phyloP scores from a whole-genome alignment of 1,140 invertebrate species.

The Drosophila orosa region DNA sequence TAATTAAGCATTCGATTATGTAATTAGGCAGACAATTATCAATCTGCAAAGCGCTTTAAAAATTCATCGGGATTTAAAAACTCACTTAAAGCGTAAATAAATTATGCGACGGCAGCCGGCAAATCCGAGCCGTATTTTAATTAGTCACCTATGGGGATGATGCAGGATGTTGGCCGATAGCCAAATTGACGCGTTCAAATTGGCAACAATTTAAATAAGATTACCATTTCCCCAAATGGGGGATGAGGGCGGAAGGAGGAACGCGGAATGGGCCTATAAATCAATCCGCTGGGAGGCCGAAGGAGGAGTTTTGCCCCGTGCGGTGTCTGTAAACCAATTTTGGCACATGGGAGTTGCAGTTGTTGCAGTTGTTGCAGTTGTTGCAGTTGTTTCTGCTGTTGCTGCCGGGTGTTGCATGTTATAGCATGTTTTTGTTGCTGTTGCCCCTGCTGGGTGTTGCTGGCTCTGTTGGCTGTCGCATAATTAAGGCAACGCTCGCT shows the following conservation, averaged over 20 bases:
- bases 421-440: slow-evolving; percentile 7
- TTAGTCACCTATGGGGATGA: slow-evolving; percentile 18
- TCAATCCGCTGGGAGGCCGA: slow-evolving; percentile 31
- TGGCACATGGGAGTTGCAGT: slow-evolving; percentile 34
- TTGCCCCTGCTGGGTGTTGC: slow-evolving; percentile 22
- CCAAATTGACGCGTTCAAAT: slow-evolving; percentile 44
- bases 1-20: slow-evolving; percentile 33
- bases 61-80: slow-evolving; percentile 18
- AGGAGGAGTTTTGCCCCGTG: slow-evolving; percentile 8
- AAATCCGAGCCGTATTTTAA: slow-evolving; percentile 48
- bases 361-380: slow-evolving; percentile 14
- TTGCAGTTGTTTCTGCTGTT: slow-evolving; percentile 2
- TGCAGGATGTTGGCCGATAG: slow-evolving; percentile 18
- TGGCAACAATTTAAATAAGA: slow-evolving; percentile 52
- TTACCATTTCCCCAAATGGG: slow-evolving; percentile 18
- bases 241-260: not conserved
- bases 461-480: slow-evolving; percentile 38
- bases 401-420: slow-evolving; percentile 27
- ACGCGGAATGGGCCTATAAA: slow-evolving; percentile 18
- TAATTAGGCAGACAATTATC: slow-evolving; percentile 39
- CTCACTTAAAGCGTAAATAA: slow-evolving; percentile 29
- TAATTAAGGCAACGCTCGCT: slow-evolving; percentile 40
- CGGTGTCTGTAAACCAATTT: slow-evolving; percentile 47
- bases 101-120: slow-evolving; percentile 10
- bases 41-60: slow-evolving; percentile 27